Base-by-base conservation (phyloP, 2,888 invertebrate species). In the Unio pictorum region DNA sequence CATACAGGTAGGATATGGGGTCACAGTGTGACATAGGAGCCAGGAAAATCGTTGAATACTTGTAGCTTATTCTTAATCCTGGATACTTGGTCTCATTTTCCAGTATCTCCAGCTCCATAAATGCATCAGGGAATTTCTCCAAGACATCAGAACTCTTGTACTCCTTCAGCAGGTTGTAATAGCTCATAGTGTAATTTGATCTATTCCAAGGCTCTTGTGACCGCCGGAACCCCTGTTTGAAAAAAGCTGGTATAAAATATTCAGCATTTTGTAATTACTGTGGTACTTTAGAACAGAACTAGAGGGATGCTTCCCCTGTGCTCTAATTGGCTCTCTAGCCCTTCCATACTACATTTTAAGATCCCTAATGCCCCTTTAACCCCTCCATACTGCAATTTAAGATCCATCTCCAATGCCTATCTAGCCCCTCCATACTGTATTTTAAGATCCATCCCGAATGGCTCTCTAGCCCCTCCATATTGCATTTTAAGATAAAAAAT, bases 11-110 rank as follows among this genome's bases (percentile, higher is more conserved):
- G 34, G 85, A 81, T 70, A 88, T 90, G 5, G 90, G 89, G 72
- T 90, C 90, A 80, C 90, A 90, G 79, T 90, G 87, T 26, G 89
- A 86, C 77, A 88, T 89, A 5, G 90, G 89, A 4, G 90, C 88
- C 57, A 90, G 82, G 74, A 90, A 90, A 61, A 90, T 90, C 18
- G 88, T 88, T 23, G 90, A 90, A 78, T 89, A 87, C 23, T 87
- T 83, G 73, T 89, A 87, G 17, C 89, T 86, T n/a, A 90, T 87
- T 45, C 89, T 74, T 56, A 90, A 81, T 7, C 87, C 87, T 17
- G 87, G 87, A 66, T 88, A 88, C 62, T 80, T 79, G 1, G 73
- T 73, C 59, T 85, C 86, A 55, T 84, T 81, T 60, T 86, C 85
- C 23, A 78, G 72, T 20, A 89, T 86, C 62, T 90, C 81, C 26